A percentile compares a stretch with the other conserved stretches of the same genome.
Conservation (phyloP, 1,140 invertebrate genomes). For the Hormaphis cornu region DNA sequence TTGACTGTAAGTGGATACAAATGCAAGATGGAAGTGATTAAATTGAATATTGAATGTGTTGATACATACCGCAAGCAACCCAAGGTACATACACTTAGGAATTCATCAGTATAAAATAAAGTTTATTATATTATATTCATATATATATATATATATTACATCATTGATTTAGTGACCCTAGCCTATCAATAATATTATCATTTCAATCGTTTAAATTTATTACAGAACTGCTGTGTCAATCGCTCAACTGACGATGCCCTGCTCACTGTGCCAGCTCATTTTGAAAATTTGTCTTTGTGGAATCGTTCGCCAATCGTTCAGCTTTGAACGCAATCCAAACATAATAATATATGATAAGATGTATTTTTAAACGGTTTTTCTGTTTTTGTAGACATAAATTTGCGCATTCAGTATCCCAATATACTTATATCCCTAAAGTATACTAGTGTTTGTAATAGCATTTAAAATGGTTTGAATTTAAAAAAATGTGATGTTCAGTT, state of each 20-base stretch:
- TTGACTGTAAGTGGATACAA: constrained; percentile 71
- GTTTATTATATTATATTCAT: neutral
- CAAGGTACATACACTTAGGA: constrained; percentile 45
- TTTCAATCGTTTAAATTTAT: constrained; percentile 36
- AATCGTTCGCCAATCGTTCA: constrained; percentile 9
- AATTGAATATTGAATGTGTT: constrained; percentile 72
- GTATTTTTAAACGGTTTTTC: neutral
- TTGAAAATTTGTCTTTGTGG: constrained; percentile 46
- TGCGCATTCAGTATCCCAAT: neutral
- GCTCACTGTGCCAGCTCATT: constrained; percentile 60
- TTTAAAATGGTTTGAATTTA: constrained; percentile 7
- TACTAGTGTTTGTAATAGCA: neutral
- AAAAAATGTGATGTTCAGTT: neutral
- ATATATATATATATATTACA: neutral
- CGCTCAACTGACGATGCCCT: constrained; percentile 56
- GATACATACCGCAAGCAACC: constrained; percentile 68
- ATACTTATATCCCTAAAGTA: neutral
- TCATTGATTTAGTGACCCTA: neutral
- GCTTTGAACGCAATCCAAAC: constrained; percentile 1
- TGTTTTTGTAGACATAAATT: neutral
- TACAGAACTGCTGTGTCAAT: constrained; percentile 54
- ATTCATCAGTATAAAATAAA: constrained; percentile 29
- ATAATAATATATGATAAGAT: neutral
- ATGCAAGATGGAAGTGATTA: constrained; percentile 70
- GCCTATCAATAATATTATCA: neutral